Conservation (phyloP, 2,797 vertebrate genomes). For the Iguana delicatissima region DNA sequence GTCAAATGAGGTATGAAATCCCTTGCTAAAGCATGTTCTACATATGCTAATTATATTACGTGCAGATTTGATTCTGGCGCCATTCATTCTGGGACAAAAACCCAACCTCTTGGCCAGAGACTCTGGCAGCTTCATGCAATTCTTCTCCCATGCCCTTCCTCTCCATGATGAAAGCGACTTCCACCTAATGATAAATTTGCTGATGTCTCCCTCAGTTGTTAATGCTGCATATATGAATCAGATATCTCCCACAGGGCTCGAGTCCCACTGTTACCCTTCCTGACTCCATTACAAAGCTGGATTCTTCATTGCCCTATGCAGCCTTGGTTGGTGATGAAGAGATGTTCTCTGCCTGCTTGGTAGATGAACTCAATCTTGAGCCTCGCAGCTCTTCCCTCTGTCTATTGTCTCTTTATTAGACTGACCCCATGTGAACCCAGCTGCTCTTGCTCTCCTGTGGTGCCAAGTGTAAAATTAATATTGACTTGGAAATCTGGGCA, state of each 20-base stretch:
- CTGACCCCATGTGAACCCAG: slow-evolving; percentile 72
- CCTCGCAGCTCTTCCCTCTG: slow-evolving; percentile 52
- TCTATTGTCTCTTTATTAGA: slow-evolving; percentile 76
- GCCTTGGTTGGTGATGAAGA: slow-evolving; percentile 67
- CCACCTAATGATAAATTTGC: not conserved
- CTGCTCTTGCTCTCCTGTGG: slow-evolving; percentile 69
- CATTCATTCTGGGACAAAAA: not conserved
- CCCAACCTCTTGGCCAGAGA: not conserved
- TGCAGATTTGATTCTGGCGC: slow-evolving; percentile 8
- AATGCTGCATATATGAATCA: not conserved
- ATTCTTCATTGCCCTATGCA: slow-evolving; percentile 68
- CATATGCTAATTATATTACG: not conserved
- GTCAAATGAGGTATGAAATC: not conserved
- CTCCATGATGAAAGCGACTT: slow-evolving; percentile 44
- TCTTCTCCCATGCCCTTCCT: slow-evolving; percentile 57
- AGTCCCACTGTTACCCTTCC: slow-evolving; percentile 43
- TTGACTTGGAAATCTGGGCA: slow-evolving; percentile 76
- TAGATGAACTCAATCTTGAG: slow-evolving; percentile 65
- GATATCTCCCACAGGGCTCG: not conserved
- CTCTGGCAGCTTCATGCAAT: not conserved
- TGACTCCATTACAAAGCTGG: slow-evolving; percentile 55
- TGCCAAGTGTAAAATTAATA: slow-evolving; percentile 80
- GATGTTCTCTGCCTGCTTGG: slow-evolving; percentile 25
- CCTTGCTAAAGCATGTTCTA: not conserved
- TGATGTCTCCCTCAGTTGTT: slow-evolving; percentile 25